These are phyloP conservation scores for Mizuhopecten yessoensis DNA, from an alignment of 1,140 invertebrate genomes.

Conservation along the genomic window DNA sequence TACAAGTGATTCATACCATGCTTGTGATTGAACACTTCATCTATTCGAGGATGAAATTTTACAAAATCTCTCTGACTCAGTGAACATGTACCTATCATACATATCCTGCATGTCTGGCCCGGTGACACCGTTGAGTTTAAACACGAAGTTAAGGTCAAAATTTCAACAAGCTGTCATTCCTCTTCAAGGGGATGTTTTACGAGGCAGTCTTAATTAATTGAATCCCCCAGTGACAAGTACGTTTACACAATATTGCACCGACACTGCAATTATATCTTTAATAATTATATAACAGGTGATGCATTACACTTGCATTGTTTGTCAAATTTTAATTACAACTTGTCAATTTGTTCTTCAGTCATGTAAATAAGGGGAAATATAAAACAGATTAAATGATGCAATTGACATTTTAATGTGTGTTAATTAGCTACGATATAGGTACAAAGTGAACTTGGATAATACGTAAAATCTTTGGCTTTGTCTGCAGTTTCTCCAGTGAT, in stretches of 20 bases:
- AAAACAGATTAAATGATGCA: not conserved
- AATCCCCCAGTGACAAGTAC: not conserved
- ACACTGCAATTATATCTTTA: not conserved
- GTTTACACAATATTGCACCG: not conserved
- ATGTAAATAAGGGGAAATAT: not conserved
- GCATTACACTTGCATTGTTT: not conserved
- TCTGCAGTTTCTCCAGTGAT: not conserved
- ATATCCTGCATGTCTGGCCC: not conserved
- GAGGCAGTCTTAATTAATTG: constrained; percentile 13
- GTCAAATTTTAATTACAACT: not conserved
- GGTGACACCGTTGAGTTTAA: not conserved
- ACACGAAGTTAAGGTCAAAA: not conserved
- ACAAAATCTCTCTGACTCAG: not conserved
- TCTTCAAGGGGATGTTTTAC: not conserved
- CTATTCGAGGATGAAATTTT: not conserved
- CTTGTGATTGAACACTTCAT: not conserved
- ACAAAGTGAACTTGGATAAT: not conserved
- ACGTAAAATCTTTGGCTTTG: not conserved
- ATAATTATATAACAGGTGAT: not conserved
- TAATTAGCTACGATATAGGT: not conserved
- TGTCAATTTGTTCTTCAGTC: not conserved
- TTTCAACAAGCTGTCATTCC: constrained; percentile 4
- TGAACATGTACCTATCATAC: not conserved
- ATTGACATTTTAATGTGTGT: not conserved
- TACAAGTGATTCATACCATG: not conserved